phyloP scores from a whole-genome alignment of 2,797 vertebrate species.

The Toxotes lorentzi region DNA sequence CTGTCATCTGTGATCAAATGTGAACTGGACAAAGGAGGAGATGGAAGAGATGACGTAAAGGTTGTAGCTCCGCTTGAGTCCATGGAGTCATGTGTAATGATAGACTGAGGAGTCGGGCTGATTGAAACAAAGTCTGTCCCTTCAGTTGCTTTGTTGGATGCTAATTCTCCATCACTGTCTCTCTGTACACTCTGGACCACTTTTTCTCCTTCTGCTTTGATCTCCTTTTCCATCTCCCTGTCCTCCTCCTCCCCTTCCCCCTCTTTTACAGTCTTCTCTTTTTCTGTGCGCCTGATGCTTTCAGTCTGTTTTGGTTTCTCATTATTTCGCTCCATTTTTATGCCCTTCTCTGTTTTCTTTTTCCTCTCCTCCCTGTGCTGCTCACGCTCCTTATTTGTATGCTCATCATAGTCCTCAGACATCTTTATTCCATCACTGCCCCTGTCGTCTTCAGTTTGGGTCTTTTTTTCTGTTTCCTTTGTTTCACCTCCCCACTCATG shows the following conservation, averaged over 20 bases:
- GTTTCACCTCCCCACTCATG: slow-evolving; percentile 52
- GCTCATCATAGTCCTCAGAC: slow-evolving; percentile 43
- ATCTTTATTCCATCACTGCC: slow-evolving; percentile 66
- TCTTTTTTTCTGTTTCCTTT: slow-evolving; percentile 56
- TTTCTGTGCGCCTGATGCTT: slow-evolving; percentile 44
- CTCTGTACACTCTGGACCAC: slow-evolving; percentile 62
- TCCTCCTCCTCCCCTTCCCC: slow-evolving; percentile 36
- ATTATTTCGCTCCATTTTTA: slow-evolving; percentile 64
- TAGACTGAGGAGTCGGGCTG: slow-evolving; percentile 49
- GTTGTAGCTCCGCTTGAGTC: slow-evolving; percentile 48
- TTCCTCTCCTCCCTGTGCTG: slow-evolving; percentile 45
- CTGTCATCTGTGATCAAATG: slow-evolving; percentile 52
- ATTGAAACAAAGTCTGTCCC: slow-evolving; percentile 67
- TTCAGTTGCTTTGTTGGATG: slow-evolving; percentile 56
- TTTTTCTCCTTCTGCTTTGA: slow-evolving; percentile 62
- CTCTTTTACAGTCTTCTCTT: slow-evolving; percentile 60
- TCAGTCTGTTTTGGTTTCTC: slow-evolving; percentile 69
- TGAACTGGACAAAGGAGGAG: slow-evolving; percentile 50
- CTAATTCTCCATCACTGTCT: slow-evolving; percentile 62
- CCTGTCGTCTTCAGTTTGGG: slow-evolving; percentile 43
- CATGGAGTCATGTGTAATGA: slow-evolving; percentile 34
- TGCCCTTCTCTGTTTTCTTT: slow-evolving; percentile 65
- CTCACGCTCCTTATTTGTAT: slow-evolving; percentile 62
- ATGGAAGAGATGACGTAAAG: slow-evolving; percentile 63
- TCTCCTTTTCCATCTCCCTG: slow-evolving; percentile 39